Conservation (phyloP, 1,140 invertebrate genomes). For the Zaprionus nigranus region DNA sequence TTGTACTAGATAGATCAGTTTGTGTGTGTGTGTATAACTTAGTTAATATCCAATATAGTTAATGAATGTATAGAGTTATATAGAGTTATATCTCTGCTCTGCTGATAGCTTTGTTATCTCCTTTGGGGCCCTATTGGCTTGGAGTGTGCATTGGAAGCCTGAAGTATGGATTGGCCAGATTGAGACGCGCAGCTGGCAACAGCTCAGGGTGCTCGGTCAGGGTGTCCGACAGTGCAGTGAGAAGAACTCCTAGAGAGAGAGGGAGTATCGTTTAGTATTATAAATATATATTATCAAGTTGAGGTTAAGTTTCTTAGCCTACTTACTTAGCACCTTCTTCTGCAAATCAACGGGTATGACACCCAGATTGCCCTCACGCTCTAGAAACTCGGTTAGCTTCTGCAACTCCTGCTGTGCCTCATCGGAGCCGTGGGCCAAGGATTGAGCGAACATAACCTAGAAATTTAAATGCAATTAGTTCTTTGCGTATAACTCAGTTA, state of each 20-base stretch:
- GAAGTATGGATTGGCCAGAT: constrained; percentile 73
- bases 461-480: constrained; percentile 6
- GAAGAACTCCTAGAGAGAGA: constrained; percentile 87
- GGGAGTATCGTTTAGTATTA: not conserved
- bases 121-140: constrained; percentile 49
- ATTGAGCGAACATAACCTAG: constrained; percentile 89
- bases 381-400: constrained; percentile 89
- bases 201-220: constrained; percentile 89
- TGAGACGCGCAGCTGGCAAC: constrained; percentile 85
- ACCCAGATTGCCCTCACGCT: constrained; percentile 89
- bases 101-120: constrained; percentile 43
- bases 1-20: constrained; percentile 5
- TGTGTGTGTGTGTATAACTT: constrained; percentile 25
- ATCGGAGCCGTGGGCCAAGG: constrained; percentile 87
- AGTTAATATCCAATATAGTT: constrained; percentile 57
- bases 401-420: constrained; percentile 89
- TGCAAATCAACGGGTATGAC: constrained; percentile 89
- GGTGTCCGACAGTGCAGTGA: constrained; percentile 89
- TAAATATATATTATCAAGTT: no score
- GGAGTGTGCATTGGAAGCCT: constrained; percentile 75
- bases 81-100: constrained; percentile 43
- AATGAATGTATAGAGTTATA: constrained; percentile 57
- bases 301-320: not conserved
- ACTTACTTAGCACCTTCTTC: constrained; percentile 90
- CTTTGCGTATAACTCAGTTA: no score